phyloP scores from a whole-genome alignment of 2,888 invertebrate species.

The Colletes collaris region DNA sequence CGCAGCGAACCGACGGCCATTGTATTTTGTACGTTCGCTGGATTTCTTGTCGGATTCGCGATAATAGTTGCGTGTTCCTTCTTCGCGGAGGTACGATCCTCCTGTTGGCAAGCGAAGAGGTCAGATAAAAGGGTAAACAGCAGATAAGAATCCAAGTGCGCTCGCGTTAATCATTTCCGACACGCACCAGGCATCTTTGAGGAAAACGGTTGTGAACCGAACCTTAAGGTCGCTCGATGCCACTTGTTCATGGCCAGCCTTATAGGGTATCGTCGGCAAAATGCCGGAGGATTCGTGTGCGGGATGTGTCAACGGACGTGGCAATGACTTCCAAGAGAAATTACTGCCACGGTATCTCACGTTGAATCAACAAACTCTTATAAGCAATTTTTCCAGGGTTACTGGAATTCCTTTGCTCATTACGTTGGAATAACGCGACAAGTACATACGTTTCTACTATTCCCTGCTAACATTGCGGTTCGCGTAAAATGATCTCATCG shows the following conservation, averaged over 20 bases:
- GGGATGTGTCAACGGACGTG: constrained; percentile 11
- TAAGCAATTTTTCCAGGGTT: constrained; percentile 3
- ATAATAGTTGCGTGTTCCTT: constrained; percentile 24
- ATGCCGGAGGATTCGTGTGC: constrained; percentile 6
- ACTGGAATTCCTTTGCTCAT: constrained; percentile 1
- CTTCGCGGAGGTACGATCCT: constrained; percentile 27
- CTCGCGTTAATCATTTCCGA: constrained; percentile 53
- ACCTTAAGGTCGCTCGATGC: constrained; percentile 34
- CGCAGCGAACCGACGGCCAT: not conserved
- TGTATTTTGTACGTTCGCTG: not conserved
- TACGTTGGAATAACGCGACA: constrained; percentile 1
- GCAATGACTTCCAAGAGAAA: constrained; percentile 16
- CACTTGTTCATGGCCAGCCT: constrained; percentile 7
- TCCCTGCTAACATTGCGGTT: no score
- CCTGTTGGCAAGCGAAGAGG: constrained; percentile 22
- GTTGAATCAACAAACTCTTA: constrained; percentile 17
- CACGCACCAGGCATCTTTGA: constrained; percentile 50
- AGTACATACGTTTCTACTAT: not conserved
- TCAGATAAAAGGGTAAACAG: constrained; percentile 45
- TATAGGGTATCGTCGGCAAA: constrained; percentile 21
- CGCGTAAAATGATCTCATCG: no score
- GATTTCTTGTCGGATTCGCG: not conserved
- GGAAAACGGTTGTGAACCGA: constrained; percentile 31
- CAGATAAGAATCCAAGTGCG: constrained; percentile 51
- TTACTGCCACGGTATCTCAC: constrained; percentile 19